Evolutionary conservation across 1,140 invertebrate species (phyloP).

Genomic region (Aphaenogaster ashmeadi): DNA sequence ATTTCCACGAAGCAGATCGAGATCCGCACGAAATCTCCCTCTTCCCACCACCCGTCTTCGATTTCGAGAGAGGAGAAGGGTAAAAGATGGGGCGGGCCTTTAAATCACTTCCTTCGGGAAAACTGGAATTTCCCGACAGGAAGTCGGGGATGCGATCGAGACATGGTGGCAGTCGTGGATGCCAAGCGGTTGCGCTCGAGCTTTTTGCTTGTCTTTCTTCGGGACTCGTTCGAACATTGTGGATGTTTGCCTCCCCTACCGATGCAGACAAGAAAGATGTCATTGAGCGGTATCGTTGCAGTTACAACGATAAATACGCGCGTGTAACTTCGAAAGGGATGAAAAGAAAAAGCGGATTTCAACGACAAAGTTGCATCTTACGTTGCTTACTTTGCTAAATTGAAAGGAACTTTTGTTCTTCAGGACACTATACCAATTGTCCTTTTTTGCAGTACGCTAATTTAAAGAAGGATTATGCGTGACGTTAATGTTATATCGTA

Average conservation of each 20-base stretch:
- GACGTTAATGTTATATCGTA: background rate
- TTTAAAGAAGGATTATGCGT: background rate
- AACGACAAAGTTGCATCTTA: background rate
- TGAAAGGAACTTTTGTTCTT: background rate
- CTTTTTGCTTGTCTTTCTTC: conserved; percentile 21
- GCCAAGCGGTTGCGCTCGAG: conserved; percentile 30
- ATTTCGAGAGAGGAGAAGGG: conserved; percentile 27
- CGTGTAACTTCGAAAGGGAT: background rate
- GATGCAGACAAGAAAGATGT: background rate
- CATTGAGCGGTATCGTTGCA: background rate
- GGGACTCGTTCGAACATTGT: background rate
- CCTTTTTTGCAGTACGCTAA: background rate
- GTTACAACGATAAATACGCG: background rate
- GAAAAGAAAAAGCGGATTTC: background rate
- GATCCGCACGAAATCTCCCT: background rate
- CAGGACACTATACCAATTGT: background rate
- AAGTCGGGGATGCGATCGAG: conserved; percentile 25
- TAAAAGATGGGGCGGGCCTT: background rate
- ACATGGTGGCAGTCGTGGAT: conserved; percentile 19
- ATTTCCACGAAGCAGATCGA: conserved; percentile 67
- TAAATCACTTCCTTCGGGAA: conserved; percentile 62
- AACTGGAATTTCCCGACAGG: conserved; percentile 59
- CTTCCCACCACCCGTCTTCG: background rate
- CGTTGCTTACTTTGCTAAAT: background rate
- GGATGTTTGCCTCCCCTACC: background rate